Evolutionary conservation across 2,113 vertebrate species (phyloP), one percentile per base, ranked within the genome.

Genomic region (Oncorhynchus clarkii): DNA sequence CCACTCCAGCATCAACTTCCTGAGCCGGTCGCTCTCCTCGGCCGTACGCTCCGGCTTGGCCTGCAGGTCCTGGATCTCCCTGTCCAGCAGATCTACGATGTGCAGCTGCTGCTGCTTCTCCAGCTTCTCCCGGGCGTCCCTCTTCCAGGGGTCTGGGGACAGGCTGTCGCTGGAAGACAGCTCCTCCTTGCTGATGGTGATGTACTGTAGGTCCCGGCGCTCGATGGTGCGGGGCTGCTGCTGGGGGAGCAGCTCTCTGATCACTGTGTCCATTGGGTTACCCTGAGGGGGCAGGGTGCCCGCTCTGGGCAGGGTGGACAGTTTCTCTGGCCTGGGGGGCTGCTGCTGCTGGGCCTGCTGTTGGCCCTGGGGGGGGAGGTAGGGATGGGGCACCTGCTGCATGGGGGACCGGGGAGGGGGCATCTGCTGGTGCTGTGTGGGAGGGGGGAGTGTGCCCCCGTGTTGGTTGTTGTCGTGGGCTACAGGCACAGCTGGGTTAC

Each of bases 71-170:
- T 96, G 96, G 90, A 99, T 98, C 93, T 99, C 98, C 73, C 95
- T 95, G 89, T 97, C 97, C 82, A 99, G 93, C 91, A 99, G 95
- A 81, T 98, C 97, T 16, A 97, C 96, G 4, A 99, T 96, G 88
- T 99, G 97, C 87, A 99, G 94, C 89, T 99, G 98, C 88, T 99
- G 97, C 88, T 99, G 97, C 67, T 99, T 99, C 90, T 99, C 98
- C n/a, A 97, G 93, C 83, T 99, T 99, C 87, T 99, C 98, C 9
- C 94, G 92, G 3, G 97, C 98, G 20, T 99, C 97, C n/a, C 98
- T 92, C 81, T 99, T 99, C 98, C 98, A 99, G 0, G 98, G 98
- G 82, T 99, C 97, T 0, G 98, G 97, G 26, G 97, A 99, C 71
- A 99, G 93, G 77, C 96, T 98, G 78, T 99, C 97, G 0, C 95